Percentiles rank a stretch among this genome's conserved stretches.
phyloP scores from a whole-genome alignment of 1,140 invertebrate species.

The Drosophila mayri region DNA sequence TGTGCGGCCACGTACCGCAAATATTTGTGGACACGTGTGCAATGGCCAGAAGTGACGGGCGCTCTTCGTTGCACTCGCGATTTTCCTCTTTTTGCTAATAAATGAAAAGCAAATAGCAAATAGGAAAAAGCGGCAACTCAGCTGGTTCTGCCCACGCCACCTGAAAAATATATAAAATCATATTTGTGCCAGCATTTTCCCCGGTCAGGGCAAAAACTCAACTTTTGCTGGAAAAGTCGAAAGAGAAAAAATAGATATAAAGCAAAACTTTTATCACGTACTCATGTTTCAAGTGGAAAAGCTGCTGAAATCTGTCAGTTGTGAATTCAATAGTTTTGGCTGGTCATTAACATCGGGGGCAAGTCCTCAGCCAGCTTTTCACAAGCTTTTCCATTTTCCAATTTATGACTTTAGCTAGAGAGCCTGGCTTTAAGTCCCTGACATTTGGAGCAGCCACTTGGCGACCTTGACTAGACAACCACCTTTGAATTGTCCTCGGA shows the following conservation, averaged over 20 bases:
- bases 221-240: conserved; percentile 1
- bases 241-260: conserved; percentile 13
- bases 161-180: conserved; percentile 63
- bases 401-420: background rate
- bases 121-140: conserved; percentile 59
- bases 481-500: conserved; percentile 11
- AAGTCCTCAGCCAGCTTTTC: background rate
- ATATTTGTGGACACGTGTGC: conserved; percentile 81
- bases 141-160: conserved; percentile 16
- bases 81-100: conserved; percentile 62
- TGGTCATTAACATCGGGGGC: conserved; percentile 55
- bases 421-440: conserved; percentile 3
- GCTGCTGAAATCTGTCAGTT: conserved; percentile 36
- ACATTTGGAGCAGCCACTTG: conserved; percentile 4
- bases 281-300: conserved; percentile 40
- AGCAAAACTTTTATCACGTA: conserved; percentile 67
- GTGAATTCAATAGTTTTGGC: conserved; percentile 59
- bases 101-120: conserved; percentile 79
- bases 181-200: conserved; percentile 40
- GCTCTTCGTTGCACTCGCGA: conserved; percentile 44
- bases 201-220: conserved; percentile 10
- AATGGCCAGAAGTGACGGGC: conserved; percentile 70
- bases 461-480: conserved; percentile 44
- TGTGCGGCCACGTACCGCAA: conserved; percentile 78
- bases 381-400: background rate